Percentiles rank a stretch among this genome's conserved stretches.
phyloP scores from a whole-genome alignment of 1,140 invertebrate genomes.

The Leptopilina boulardi region DNA sequence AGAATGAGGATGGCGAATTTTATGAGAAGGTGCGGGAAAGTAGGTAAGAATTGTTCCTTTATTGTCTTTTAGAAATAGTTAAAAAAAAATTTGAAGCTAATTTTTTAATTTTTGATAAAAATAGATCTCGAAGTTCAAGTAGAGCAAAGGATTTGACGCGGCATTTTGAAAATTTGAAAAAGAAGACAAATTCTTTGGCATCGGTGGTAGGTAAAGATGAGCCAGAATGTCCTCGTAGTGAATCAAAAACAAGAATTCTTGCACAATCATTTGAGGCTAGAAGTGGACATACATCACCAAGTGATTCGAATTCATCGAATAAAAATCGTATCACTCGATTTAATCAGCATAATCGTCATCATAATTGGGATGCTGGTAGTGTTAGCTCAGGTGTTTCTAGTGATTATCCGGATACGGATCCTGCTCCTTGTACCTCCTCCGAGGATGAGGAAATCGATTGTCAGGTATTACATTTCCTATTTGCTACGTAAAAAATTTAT shows the following conservation, averaged over 20 bases:
- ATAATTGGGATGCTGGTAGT: conserved; percentile 75
- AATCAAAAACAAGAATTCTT: conserved; percentile 70
- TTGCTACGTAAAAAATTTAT: too few relatives aligned
- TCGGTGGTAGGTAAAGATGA: conserved; percentile 56
- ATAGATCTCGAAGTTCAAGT: conserved; percentile 69
- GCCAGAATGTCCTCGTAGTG: conserved; percentile 53
- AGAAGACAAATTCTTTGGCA: conserved; percentile 47
- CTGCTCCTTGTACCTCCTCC: conserved; percentile 68
- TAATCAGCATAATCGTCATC: conserved; percentile 56
- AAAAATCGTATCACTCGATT: conserved; percentile 50
- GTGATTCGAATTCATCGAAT: conserved; percentile 63
- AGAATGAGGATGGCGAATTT: conserved; percentile 39
- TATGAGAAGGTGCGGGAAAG: conserved; percentile 23
- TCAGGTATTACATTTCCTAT: conserved; percentile 19
- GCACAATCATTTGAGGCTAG: conserved; percentile 71
- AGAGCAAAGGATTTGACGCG: conserved; percentile 71
- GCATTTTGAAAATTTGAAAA: conserved; percentile 69
- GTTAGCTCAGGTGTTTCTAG: conserved; percentile 77
- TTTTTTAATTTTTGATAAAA: too few relatives aligned
- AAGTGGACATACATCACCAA: conserved; percentile 69
- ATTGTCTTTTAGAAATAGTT: too few relatives aligned
- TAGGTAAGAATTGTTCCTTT: too few relatives aligned
- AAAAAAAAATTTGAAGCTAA: too few relatives aligned
- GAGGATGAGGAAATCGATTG: conserved; percentile 69
- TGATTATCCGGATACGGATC: conserved; percentile 76